These are phyloP conservation scores for Drosophila barbarae DNA, from an alignment of 2,888 invertebrate genomes.

Conservation along the genomic window DNA sequence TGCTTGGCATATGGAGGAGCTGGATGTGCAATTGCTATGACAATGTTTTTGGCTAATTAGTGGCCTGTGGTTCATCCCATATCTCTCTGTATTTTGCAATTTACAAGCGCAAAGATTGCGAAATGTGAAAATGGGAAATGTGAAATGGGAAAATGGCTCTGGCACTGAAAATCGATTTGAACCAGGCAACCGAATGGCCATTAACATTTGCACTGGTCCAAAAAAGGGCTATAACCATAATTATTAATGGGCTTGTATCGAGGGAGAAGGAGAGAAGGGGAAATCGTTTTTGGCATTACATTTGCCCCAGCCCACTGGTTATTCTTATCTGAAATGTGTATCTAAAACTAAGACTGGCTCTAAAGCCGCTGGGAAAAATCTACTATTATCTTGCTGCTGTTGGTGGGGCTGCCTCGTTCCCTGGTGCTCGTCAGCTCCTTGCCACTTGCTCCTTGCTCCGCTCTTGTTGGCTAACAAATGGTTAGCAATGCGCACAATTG, in stretches of 20 bases:
- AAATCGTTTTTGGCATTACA: constrained; percentile 12
- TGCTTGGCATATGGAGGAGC: constrained; percentile 10
- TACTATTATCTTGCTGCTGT: constrained; percentile 2
- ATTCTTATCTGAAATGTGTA: constrained; percentile 13
- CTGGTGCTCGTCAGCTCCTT: constrained; percentile 17
- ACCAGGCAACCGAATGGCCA: constrained; percentile 58
- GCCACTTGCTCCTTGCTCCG: constrained; percentile 23
- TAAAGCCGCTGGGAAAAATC: constrained; percentile 12
- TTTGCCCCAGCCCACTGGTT: not conserved
- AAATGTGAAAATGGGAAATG: constrained; percentile 27
- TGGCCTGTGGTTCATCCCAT: constrained; percentile 9
- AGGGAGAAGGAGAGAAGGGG: not conserved
- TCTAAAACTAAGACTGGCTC: constrained; percentile 19
- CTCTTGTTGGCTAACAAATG: constrained; percentile 60
- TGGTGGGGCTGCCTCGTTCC: constrained; percentile 28
- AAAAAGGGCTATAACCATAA: constrained; percentile 63
- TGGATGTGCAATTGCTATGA: constrained; percentile 20
- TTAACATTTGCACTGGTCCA: constrained; percentile 58
- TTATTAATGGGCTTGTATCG: constrained; percentile 60
- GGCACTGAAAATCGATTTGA: constrained; percentile 59
- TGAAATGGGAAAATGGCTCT: constrained; percentile 16
- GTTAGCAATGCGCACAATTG: constrained; percentile 66
- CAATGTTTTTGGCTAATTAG: constrained; percentile 36
- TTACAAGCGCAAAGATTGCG: constrained; percentile 44
- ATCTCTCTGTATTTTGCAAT: constrained; percentile 16